Evolutionary conservation across 2,113 vertebrate species (phyloP).

Genomic region (Macquaria ambigua): DNA sequence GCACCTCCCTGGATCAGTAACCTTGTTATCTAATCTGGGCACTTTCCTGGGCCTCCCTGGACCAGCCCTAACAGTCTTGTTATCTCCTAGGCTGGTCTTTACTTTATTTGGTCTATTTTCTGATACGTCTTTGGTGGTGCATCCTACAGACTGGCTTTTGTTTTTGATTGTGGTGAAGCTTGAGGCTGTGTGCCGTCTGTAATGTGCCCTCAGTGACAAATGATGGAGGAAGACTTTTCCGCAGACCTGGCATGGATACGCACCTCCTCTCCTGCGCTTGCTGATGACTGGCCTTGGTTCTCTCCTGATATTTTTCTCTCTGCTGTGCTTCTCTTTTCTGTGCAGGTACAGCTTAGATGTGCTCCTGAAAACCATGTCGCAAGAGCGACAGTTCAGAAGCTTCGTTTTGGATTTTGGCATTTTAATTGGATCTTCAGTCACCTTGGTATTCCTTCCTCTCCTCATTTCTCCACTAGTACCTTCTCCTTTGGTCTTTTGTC

Average conservation of each 20-base stretch:
- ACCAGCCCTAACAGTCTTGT: constrained; percentile 11
- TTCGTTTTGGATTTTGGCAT: constrained; percentile 36
- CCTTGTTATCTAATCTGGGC: not conserved
- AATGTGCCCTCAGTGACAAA: constrained; percentile 76
- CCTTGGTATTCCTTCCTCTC: not conserved
- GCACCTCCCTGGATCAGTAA: not conserved
- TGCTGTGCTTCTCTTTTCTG: constrained; percentile 80
- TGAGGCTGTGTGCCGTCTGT: constrained; percentile 48
- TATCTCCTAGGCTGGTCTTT: not conserved
- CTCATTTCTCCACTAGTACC: not conserved
- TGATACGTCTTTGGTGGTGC: constrained; percentile 35
- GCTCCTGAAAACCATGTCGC: constrained; percentile 79
- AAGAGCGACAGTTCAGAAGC: constrained; percentile 77
- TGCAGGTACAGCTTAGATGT: constrained; percentile 76
- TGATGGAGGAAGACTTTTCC: constrained; percentile 81
- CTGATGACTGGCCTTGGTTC: constrained; percentile 24
- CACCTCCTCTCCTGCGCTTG: constrained; percentile 43
- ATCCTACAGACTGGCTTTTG: not conserved
- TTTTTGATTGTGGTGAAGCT: not conserved
- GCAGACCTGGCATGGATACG: constrained; percentile 78
- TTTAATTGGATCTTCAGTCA: not conserved
- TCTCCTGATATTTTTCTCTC: constrained; percentile 49
- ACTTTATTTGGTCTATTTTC: constrained; percentile 27
- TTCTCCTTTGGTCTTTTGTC: constrained; percentile 25
- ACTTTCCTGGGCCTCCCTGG: constrained; percentile 47